Percentiles rank a stretch among this genome's conserved stretches.
These are phyloP conservation scores for Musca domestica DNA, from an alignment of 1,140 invertebrate species.

Conservation along the genomic window DNA sequence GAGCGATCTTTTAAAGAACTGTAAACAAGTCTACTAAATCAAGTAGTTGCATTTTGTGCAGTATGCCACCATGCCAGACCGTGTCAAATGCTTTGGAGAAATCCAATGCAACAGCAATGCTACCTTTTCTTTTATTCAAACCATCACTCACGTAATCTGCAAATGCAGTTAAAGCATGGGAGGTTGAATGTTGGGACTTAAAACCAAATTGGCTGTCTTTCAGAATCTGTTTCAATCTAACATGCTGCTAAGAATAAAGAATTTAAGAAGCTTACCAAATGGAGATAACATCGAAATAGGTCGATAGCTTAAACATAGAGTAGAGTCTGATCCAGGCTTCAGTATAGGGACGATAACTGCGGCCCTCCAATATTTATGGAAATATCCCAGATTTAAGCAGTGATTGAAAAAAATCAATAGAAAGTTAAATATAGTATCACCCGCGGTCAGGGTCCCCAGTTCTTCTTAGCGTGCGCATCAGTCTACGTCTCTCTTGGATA, in stretches of 20 bases:
- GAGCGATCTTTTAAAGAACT: background rate
- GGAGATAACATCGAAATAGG: background rate
- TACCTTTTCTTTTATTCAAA: background rate
- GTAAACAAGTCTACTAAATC: background rate
- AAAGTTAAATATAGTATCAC: too few species aligned
- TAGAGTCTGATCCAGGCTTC: background rate
- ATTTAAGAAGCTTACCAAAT: background rate
- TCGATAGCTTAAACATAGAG: background rate
- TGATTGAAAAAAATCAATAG: background rate
- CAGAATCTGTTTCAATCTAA: background rate
- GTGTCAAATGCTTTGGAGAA: background rate
- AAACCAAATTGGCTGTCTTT: background rate
- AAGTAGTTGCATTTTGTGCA: too few species aligned
- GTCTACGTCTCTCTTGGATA: too few species aligned
- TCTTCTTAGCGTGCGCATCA: too few species aligned
- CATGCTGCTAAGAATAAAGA: too few species aligned
- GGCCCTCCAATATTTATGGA: background rate
- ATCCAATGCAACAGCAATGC: background rate
- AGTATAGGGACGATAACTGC: background rate
- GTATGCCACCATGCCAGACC: background rate
- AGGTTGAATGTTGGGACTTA: background rate
- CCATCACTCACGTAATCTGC: background rate
- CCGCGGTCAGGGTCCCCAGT: too few species aligned
- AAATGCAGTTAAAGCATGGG: background rate
- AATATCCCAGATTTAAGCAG: background rate